These are phyloP conservation scores for Lacanobia wlatinum DNA, from an alignment of 2,888 invertebrate species.

Conservation along the genomic window DNA sequence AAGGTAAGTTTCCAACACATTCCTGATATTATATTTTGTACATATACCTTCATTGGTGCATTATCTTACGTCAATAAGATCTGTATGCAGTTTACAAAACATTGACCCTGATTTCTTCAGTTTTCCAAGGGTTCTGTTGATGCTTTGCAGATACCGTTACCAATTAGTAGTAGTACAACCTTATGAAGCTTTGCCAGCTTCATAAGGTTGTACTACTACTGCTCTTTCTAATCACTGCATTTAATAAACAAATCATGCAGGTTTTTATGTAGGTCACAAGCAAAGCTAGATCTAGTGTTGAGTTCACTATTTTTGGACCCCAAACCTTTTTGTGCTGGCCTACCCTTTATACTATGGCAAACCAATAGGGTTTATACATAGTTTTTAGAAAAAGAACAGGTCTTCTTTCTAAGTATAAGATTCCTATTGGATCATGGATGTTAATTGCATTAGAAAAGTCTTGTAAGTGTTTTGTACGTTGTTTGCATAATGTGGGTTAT, in stretches of 20 bases:
- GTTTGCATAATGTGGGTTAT: conserved; percentile 27
- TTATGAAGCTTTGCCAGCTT: conserved; percentile 6
- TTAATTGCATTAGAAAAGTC: conserved; percentile 53
- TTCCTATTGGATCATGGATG: conserved; percentile 7
- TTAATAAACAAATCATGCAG: conserved; percentile 44
- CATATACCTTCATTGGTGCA: conserved; percentile 40
- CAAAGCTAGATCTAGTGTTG: conserved; percentile 10
- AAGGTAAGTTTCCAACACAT: conserved; percentile 78
- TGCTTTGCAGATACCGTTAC: conserved; percentile 20
- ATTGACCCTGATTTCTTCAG: conserved; percentile 65
- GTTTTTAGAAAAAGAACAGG: conserved; percentile 1
- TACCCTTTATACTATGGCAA: neutral
- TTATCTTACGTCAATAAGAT: conserved; percentile 30
- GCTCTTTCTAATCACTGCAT: conserved; percentile 16
- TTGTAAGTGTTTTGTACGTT: conserved; percentile 19
- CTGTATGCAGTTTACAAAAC: conserved; percentile 59
- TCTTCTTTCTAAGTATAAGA: conserved; percentile 11
- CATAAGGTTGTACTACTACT: too few relatives aligned
- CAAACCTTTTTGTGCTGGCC: conserved; percentile 5
- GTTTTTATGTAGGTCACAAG: conserved; percentile 56
- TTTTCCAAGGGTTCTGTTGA: conserved; percentile 36
- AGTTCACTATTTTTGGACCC: conserved; percentile 13
- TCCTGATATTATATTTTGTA: conserved; percentile 19
- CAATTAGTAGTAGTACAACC: conserved; percentile 4
- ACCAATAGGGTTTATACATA: conserved; percentile 4